phyloP scores from a whole-genome alignment of 2,797 vertebrate genomes.

The Acipenser oxyrinchus region DNA sequence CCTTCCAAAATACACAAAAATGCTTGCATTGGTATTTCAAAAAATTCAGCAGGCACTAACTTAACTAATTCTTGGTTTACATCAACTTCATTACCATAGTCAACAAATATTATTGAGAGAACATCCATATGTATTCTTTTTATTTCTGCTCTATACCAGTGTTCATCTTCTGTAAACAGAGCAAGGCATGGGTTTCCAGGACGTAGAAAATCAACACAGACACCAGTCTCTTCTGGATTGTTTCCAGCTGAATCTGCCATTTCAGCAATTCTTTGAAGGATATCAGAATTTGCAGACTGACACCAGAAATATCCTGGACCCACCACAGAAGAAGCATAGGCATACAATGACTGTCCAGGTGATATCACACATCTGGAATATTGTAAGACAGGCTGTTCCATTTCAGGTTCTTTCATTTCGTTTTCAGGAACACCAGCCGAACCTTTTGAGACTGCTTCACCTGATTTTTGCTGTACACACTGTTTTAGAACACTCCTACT shows the following conservation, averaged over 20 bases:
- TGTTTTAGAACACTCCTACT: not conserved
- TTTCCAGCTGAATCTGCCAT: constrained; percentile 50
- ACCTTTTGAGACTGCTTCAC: no score
- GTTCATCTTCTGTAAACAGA: constrained; percentile 61
- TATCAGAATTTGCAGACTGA: constrained; percentile 50
- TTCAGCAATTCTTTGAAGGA: constrained; percentile 54
- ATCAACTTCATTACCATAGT: constrained; percentile 74
- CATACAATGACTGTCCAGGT: constrained; percentile 53
- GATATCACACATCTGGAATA: constrained; percentile 32
- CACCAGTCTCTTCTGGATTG: constrained; percentile 9
- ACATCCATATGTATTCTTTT: constrained; percentile 36
- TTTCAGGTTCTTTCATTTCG: not conserved
- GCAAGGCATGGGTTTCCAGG: constrained; percentile 66
- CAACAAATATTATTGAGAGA: constrained; percentile 64
- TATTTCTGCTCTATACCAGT: constrained; percentile 76
- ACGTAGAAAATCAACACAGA: constrained; percentile 30
- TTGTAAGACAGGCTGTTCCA: not conserved
- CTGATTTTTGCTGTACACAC: not conserved
- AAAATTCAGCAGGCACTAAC: constrained; percentile 55
- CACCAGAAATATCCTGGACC: constrained; percentile 80
- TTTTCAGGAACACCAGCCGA: no score
- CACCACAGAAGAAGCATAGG: constrained; percentile 54
- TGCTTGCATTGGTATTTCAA: constrained; percentile 62
- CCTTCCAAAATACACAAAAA: constrained; percentile 78
- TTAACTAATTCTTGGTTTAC: constrained; percentile 50